Conservation (phyloP, 2,113 vertebrate species). For the Siniperca chuatsi region DNA sequence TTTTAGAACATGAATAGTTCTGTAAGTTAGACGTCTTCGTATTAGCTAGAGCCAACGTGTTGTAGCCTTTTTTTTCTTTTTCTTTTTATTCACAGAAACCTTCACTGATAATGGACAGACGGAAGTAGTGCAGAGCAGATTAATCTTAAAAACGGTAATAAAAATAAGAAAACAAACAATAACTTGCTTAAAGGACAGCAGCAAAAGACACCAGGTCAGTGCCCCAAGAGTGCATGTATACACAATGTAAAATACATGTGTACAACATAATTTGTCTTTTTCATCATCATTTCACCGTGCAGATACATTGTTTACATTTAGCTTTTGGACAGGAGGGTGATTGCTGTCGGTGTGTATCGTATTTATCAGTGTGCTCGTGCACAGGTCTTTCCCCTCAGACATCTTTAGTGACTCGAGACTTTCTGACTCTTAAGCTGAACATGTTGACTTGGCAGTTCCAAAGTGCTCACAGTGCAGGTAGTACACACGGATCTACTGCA, state of each 20-base stretch:
- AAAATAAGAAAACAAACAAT: not conserved
- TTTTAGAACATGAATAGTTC: not conserved
- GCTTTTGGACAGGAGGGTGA: not conserved
- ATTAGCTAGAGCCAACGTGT: not conserved
- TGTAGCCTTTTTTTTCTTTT: not conserved
- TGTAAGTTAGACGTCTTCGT: not conserved
- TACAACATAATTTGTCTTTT: no score
- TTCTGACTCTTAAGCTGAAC: not conserved
- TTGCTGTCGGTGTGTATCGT: not conserved
- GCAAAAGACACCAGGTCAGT: not conserved
- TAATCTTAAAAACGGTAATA: not conserved
- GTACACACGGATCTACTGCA: constrained; percentile 93
- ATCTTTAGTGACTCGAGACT: not conserved
- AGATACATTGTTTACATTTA: not conserved
- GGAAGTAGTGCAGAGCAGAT: not conserved
- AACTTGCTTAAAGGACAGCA: not conserved
- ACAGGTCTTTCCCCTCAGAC: not conserved
- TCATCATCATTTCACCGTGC: no score
- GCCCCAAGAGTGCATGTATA: no score
- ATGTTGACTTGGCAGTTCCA: constrained; percentile 89
- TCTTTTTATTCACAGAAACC: not conserved
- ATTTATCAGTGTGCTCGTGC: not conserved
- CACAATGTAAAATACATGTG: no score
- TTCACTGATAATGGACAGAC: not conserved
- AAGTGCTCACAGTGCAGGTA: constrained; percentile 99